Conservation (phyloP, 2,113 vertebrate genomes). For the Xiphophorus hellerii region DNA sequence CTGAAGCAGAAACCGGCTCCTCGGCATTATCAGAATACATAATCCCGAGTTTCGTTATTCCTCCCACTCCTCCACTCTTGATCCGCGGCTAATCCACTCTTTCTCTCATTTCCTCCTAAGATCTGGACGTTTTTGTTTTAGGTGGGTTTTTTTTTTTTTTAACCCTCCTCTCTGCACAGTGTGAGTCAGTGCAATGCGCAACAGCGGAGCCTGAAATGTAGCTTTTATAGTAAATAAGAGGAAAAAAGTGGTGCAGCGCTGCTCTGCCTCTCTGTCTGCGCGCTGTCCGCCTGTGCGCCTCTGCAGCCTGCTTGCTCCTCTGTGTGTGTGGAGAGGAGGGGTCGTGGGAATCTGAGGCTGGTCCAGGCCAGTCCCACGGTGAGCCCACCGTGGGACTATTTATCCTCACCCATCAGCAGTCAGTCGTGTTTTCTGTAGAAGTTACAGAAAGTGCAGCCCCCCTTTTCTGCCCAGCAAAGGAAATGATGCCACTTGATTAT, state of each 20-base stretch:
- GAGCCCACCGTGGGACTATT: constrained; percentile 51
- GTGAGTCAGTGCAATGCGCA: constrained; percentile 17
- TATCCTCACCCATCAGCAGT: constrained; percentile 66
- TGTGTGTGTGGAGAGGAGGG: constrained; percentile 52
- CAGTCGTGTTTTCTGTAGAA: constrained; percentile 4
- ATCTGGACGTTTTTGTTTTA: constrained; percentile 2
- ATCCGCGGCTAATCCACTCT: constrained; percentile 45
- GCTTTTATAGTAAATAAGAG: constrained; percentile 36
- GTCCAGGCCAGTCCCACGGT: constrained; percentile 75
- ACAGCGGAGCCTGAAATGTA: constrained; percentile 35
- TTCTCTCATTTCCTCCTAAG: constrained; percentile 32
- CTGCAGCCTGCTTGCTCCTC: constrained; percentile 45
- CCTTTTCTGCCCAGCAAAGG: neutral
- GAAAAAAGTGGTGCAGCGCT: constrained; percentile 72
- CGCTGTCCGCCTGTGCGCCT: constrained; percentile 46
- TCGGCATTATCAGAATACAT: constrained; percentile 63
- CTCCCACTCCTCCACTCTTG: constrained; percentile 57
- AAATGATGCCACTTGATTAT: neutral
- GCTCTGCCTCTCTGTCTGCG: constrained; percentile 47
- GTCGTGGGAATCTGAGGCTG: constrained; percentile 79
- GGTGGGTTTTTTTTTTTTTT: neutral
- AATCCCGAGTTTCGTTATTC: constrained; percentile 44
- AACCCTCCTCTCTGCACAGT: neutral
- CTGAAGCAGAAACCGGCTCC: constrained; percentile 54
- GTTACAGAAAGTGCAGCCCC: neutral